A percentile compares a stretch with the other conserved stretches of the same genome.
Evolutionary conservation across 23 tunicate species (phyloP).

Genomic region (Ascidia mentula): DNA sequence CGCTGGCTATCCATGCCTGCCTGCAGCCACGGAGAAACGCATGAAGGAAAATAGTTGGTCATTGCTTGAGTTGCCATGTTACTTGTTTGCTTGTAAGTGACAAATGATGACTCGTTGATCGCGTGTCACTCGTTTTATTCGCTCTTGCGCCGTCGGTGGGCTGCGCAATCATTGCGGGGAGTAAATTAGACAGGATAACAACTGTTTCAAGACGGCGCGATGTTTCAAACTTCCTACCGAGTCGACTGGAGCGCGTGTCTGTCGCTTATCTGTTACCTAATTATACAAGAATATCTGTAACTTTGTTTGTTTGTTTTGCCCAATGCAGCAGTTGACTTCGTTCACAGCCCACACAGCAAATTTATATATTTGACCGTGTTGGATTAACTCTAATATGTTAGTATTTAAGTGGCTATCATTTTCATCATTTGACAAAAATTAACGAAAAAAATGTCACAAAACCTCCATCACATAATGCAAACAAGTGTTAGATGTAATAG

Average conservation of each 20-base stretch:
- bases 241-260: neutral
- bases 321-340: no score
- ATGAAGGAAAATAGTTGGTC: neutral
- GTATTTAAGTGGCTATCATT: no score
- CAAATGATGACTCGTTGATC: no score
- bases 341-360: no score
- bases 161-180: neutral
- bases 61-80: neutral
- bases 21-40: neutral
- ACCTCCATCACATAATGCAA: no score
- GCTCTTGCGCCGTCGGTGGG: neutral
- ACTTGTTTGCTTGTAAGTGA: no score
- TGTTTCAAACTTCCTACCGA: neutral
- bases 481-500: no score
- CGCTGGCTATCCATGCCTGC: neutral
- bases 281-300: neutral
- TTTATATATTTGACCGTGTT: no score
- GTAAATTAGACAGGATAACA: neutral
- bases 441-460: no score
- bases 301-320: neutral
- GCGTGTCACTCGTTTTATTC: no score
- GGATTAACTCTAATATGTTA: no score
- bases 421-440: no score
- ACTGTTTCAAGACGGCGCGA: neutral
- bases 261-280: neutral